Conservation (phyloP, 30 jellyfish, hydroid and myxozoan genomes). For the Hydra vulgaris region DNA sequence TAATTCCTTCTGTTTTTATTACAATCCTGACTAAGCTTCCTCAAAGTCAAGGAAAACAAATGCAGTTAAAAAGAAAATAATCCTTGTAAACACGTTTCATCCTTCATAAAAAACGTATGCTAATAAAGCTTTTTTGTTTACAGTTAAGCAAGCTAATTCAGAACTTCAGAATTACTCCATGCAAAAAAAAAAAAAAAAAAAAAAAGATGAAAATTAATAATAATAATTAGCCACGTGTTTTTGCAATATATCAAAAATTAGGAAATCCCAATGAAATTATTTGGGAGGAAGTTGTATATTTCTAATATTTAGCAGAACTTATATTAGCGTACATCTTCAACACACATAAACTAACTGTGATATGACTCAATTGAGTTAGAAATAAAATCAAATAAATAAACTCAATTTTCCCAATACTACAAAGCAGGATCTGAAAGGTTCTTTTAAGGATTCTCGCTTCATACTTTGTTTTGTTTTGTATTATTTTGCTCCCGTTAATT, state of each 20-base stretch:
- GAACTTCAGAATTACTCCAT: neutral
- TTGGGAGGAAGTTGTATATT: neutral
- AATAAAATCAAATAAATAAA: neutral
- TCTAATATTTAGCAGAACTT: neutral
- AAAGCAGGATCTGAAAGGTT: neutral
- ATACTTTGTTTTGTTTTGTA: neutral
- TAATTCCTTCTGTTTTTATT: constrained; percentile 1
- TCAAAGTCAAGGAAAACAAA: neutral
- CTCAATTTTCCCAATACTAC: neutral
- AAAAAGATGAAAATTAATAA: no score
- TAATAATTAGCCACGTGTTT: neutral
- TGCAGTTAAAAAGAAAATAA: neutral
- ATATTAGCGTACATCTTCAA: neutral
- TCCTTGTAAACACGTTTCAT: constrained; percentile 9
- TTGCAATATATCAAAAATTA: no score
- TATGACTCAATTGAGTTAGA: neutral
- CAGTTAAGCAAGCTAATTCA: neutral
- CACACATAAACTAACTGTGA: neutral
- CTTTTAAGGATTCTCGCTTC: neutral
- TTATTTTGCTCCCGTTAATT: neutral
- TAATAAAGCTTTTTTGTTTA: neutral
- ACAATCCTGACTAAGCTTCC: neutral
- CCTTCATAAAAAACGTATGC: neutral
- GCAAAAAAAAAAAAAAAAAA: no score
- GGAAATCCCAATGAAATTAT: neutral